Evolutionary conservation across 2,113 vertebrate species (phyloP).

Genomic region (Lamprotornis superbus): DNA sequence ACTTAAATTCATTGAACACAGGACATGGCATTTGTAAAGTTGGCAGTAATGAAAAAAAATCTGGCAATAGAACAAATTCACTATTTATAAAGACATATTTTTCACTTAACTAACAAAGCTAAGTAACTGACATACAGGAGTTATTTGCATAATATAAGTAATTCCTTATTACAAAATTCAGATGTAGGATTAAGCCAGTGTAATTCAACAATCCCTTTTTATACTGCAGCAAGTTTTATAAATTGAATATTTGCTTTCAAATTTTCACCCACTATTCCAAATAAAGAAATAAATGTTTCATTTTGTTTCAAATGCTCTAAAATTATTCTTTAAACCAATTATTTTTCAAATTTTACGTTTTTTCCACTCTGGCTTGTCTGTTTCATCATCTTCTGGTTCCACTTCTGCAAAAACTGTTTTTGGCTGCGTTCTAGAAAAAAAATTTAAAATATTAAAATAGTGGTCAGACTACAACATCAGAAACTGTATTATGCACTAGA

Average conservation of each 20-base stretch:
- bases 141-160: neutral
- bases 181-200: neutral
- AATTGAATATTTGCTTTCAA: neutral
- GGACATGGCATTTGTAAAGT: neutral
- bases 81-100: neutral
- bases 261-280: neutral
- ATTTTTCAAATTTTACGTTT: slow-evolving; percentile 95
- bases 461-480: neutral
- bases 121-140: neutral
- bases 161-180: slow-evolving; percentile 25
- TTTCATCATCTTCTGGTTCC: slow-evolving; percentile 90
- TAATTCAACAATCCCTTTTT: neutral
- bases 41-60: neutral
- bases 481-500: neutral
- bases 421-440: slow-evolving; percentile 88
- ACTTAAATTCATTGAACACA: neutral
- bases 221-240: neutral
- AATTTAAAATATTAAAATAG: slow-evolving; percentile 31
- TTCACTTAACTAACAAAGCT: neutral
- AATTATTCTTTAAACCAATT: neutral
- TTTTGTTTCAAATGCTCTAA: neutral
- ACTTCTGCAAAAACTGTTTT: slow-evolving; percentile 90
- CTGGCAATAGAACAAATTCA: neutral
- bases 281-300: neutral
- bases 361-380: slow-evolving; percentile 95